These are phyloP conservation scores for Drosophila dunni DNA, from an alignment of 1,140 invertebrate genomes.

Conservation along the genomic window DNA sequence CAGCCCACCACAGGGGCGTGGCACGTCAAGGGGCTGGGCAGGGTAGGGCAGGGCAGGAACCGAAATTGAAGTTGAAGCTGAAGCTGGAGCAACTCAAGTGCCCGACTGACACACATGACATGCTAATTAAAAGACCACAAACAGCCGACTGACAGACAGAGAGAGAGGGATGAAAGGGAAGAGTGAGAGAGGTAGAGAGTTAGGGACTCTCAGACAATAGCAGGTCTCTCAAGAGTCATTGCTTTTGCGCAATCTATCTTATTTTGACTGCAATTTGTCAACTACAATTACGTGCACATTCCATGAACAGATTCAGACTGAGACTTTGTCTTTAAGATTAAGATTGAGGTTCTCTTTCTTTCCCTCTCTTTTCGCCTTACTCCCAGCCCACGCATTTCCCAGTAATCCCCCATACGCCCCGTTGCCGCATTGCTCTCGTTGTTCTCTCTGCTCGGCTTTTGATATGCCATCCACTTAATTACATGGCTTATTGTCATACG, in stretches of 20 bases:
- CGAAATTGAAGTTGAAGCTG: conserved; percentile 3
- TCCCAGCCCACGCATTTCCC: conserved; percentile 66
- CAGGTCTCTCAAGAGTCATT: conserved; percentile 31
- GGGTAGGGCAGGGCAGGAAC: conserved; percentile 12
- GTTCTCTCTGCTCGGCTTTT: conserved; percentile 42
- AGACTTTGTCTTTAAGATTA: not conserved
- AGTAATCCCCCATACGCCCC: conserved; percentile 50
- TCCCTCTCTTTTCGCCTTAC: conserved; percentile 8
- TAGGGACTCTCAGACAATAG: conserved; percentile 17
- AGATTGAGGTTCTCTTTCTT: not conserved
- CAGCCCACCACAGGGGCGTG: conserved; percentile 49
- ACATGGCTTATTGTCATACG: conserved; percentile 82
- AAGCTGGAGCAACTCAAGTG: conserved; percentile 61
- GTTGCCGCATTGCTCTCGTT: not conserved
- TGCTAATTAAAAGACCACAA: conserved; percentile 82
- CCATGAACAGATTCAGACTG: conserved; percentile 3
- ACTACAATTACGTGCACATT: conserved; percentile 69
- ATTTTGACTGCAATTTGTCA: conserved; percentile 81
- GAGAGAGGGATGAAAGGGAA: conserved; percentile 5
- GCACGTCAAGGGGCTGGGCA: conserved; percentile 39
- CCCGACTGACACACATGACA: conserved; percentile 72
- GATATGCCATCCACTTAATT: conserved; percentile 78
- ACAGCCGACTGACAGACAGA: conserved; percentile 46
- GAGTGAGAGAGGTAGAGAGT: not conserved
- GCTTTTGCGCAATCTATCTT: conserved; percentile 66